Base-by-base conservation (phyloP, 2,113 vertebrate species). In the Dasyornis broadbenti region DNA sequence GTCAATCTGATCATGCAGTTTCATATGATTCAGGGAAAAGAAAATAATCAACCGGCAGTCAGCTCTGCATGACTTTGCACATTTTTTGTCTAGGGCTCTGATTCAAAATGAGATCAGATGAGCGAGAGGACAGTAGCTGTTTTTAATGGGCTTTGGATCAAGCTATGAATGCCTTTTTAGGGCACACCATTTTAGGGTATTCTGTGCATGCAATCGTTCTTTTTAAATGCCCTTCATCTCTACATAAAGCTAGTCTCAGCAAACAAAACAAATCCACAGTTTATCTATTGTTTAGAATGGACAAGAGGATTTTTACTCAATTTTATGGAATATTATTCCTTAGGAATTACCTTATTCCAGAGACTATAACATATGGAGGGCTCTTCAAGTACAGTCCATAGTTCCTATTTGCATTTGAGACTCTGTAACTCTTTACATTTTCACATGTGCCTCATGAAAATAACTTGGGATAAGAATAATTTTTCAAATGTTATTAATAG, bases 401-500 rank as follows among this genome's bases (percentile, higher is more conserved):
- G 44, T 2, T 96, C 49, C 27, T 88, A 37, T 65, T 85, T 82
- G 39, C 9, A 56, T 63, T 73, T 89, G 19, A 91, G 84, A 60
- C 37, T 70, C 35, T 27, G 37, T 79, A 76, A 50, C 14, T 77
- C 90, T 96, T 85, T 88, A 92, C 11, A n/a, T 94, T 90, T 86
- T 57, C 60, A 40, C 35, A 91, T 94, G 97, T 95, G 71, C 27
- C n/a, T 92, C n/a, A 94, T 92, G 64, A 97, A 97, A 97, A 95
- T 78, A 86, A 50, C 47, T 89, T 94, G 40, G 68, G 61, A 27
- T 64, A 91, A 89, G 70, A 49, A 50, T 71, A 4, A 83, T 96
- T 97, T 96, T 80, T 77, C 94, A 97, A 98, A 95, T 91, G 65
- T 95, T 97, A 54, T 94, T 95, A 91, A 96, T 95, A 95, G 93